Evolutionary conservation across 2,797 vertebrate species (phyloP).

Genomic region (Hapalemur alaotrensis): DNA sequence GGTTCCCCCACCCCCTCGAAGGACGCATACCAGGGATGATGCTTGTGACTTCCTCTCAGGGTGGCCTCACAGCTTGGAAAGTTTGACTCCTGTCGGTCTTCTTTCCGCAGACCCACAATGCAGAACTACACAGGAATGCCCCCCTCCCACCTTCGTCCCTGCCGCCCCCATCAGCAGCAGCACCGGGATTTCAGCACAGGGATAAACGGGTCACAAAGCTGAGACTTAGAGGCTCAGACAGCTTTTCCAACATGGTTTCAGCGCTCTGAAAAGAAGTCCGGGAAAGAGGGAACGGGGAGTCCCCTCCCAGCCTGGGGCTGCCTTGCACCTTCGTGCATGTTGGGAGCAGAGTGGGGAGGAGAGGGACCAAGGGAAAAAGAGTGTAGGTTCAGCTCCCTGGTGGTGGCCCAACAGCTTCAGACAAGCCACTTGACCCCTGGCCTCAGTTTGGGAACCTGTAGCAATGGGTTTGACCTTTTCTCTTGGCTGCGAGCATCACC

Average conservation of each 20-base stretch:
- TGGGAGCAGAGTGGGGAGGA: not conserved
- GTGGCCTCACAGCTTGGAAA: not conserved
- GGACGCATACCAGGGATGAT: not conserved
- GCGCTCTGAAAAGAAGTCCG: not conserved
- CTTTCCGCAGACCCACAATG: not conserved
- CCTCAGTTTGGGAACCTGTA: conserved; percentile 71
- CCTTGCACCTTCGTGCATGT: rapidly evolving
- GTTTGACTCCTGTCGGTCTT: not conserved
- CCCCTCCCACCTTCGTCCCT: rapidly evolving
- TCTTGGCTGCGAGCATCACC: conserved; percentile 12
- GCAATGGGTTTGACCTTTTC: conserved; percentile 65
- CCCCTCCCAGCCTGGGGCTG: not conserved
- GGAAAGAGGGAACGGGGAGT: not conserved
- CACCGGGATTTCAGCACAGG: not conserved
- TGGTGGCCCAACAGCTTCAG: not conserved
- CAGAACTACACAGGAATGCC: not conserved
- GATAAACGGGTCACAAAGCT: not conserved
- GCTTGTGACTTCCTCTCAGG: not conserved
- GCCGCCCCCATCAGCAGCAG: rapidly evolving
- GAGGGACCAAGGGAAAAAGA: not conserved
- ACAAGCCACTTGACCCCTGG: not conserved
- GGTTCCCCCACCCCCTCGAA: not conserved
- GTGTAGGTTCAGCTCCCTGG: not conserved
- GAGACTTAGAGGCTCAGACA: not conserved
- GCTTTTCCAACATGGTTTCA: not conserved